phyloP scores from a whole-genome alignment of 2,797 vertebrate species.

The Rhinichthys osculus region DNA sequence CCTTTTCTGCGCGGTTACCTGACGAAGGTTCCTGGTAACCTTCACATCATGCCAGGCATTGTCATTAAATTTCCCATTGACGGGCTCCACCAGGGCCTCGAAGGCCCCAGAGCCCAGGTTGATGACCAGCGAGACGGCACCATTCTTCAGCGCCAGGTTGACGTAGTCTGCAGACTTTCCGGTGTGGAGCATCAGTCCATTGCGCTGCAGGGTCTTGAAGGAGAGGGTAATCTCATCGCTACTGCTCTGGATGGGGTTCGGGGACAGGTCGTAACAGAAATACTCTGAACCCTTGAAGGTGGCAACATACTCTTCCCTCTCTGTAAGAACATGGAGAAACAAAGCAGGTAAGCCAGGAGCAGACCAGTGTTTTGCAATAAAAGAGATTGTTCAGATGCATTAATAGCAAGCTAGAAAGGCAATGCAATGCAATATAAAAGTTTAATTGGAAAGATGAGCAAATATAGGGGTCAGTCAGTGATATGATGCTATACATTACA shows the following conservation, averaged over 20 bases:
- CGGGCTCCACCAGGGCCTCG: conserved; percentile 98
- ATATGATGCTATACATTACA: neutral
- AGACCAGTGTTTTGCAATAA: neutral
- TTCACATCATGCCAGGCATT: conserved; percentile 99
- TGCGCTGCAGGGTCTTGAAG: conserved; percentile 98
- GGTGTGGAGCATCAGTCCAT: conserved; percentile 99
- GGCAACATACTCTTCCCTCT: conserved; percentile 97
- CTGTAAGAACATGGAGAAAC: conserved; percentile 75
- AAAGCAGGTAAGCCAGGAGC: neutral
- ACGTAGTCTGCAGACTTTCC: conserved; percentile 99
- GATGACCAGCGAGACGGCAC: conserved; percentile 98
- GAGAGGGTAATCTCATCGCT: conserved; percentile 99
- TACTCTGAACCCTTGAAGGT: conserved; percentile 99
- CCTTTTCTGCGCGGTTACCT: conserved; percentile 94
- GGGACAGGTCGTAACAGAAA: conserved; percentile 98
- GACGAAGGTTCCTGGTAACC: conserved; percentile 99
- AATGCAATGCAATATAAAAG: neutral
- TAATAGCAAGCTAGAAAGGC: neutral
- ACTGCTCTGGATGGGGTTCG: conserved; percentile 98
- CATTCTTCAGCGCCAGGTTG: conserved; percentile 98
- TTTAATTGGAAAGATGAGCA: neutral
- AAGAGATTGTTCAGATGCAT: neutral
- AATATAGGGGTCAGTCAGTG: neutral
- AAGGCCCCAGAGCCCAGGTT: conserved; percentile 99
- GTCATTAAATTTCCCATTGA: conserved; percentile 99